A percentile compares a stretch with the other conserved stretches of the same genome.
These are phyloP conservation scores for Agelaius phoeniceus DNA, from an alignment of 2,113 vertebrate genomes.

Conservation along the genomic window DNA sequence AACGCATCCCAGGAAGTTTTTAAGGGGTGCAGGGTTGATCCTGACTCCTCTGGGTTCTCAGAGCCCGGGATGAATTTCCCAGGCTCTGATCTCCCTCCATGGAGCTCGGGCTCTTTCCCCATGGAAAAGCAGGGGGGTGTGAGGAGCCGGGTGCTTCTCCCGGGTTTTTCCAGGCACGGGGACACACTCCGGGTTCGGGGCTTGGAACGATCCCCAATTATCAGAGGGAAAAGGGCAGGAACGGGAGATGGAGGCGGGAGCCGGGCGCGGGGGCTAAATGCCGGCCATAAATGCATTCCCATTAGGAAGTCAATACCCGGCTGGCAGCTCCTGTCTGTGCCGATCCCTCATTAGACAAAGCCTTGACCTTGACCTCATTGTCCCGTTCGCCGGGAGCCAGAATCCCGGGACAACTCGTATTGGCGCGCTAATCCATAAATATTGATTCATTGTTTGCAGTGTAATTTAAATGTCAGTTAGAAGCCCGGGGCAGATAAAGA, in stretches of 20 bases:
- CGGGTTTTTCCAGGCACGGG: background rate
- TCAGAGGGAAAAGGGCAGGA: background rate
- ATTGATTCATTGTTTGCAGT: slow-evolving; percentile 93
- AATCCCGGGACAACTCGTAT: slow-evolving; percentile 73
- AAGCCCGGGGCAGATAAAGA: slow-evolving; percentile 86
- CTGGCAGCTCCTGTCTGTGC: slow-evolving; percentile 78
- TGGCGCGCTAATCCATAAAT: slow-evolving; percentile 89
- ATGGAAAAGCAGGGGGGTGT: fast-evolving
- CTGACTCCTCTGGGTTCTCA: background rate
- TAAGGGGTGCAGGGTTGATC: background rate
- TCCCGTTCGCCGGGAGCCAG: slow-evolving; percentile 77
- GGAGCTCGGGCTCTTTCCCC: background rate
- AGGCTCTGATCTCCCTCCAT: background rate
- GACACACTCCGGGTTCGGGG: background rate
- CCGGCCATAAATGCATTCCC: slow-evolving; percentile 46
- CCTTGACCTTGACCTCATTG: slow-evolving; percentile 87
- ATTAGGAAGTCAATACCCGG: slow-evolving; percentile 78
- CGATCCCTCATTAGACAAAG: slow-evolving; percentile 84
- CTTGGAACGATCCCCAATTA: background rate
- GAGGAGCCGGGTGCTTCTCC: background rate
- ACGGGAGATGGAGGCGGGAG: background rate
- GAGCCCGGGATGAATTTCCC: background rate
- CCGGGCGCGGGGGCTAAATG: background rate
- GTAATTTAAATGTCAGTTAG: slow-evolving; percentile 96
- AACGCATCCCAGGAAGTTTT: background rate